Evolutionary conservation across 2,113 vertebrate genomes (phyloP), one percentile per base, ranked within the genome.

Genomic region (Mohoua ochrocephala): DNA sequence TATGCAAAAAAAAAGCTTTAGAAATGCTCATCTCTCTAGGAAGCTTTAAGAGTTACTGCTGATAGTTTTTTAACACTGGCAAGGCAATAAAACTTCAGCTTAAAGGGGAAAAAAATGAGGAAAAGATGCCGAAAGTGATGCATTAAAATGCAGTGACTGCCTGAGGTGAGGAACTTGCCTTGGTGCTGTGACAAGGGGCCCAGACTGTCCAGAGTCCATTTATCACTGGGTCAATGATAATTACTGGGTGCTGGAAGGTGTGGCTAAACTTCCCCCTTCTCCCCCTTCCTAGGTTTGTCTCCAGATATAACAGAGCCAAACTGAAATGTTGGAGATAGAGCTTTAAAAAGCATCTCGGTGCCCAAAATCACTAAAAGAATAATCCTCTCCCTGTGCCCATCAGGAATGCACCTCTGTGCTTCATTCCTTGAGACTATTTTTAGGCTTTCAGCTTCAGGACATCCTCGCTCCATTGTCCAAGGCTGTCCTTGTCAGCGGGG

Each of bases 21-120:
- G 86, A 95, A 95, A 95, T 65, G 77, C 84, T 96, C 49, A 92
- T 96, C 86, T 96, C 93, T 97, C 69, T 81, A 92, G 94, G 89
- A 92, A 91, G 77, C 10, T 84, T 33, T 13, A 47, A 81, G 45
- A 69, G 27, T 92, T 70, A 42, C 23, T 81, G 47, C 30, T 35
- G 11, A 1, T 27, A 53, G n/a, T 5, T 70, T 70, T 41, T 79
- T 67, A 71, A 42, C 26, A 27, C 35, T 54, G 63, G 42, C 56
- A 84, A 71, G 35, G 44, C 49, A 47, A 3, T 26, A 50, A 53
- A 49, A 52, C 8, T 26, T 68, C 9, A 80, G 49, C 20, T 49
- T n/a, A 9, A 71, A 11, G 21, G 56, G 16, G 24, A 13, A 31
- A 41, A 65, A 35, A 6, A 31, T 3, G 1, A 69, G 27, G 26